Conservation (phyloP, 2,797 vertebrate genomes). For the Lerista edwardsae region DNA sequence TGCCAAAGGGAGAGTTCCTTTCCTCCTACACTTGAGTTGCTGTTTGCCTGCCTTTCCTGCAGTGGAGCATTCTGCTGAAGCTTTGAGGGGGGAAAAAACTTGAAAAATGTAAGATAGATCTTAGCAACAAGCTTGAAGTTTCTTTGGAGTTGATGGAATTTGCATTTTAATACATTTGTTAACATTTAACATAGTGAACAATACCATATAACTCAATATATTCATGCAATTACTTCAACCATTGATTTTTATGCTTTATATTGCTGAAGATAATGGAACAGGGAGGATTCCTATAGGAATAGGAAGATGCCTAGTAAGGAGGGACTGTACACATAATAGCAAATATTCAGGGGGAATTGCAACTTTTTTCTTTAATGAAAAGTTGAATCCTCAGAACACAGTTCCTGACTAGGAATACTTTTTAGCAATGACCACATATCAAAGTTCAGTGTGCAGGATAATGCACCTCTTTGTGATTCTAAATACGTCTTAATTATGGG, state of each 20-base stretch:
- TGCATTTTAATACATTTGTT: background rate
- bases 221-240: background rate
- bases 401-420: background rate
- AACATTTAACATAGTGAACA: background rate
- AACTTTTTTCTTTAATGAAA: conserved; percentile 16
- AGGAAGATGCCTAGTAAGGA: background rate
- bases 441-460: background rate
- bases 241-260: background rate
- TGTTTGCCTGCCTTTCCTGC: conserved; percentile 8
- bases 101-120: background rate
- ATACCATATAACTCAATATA: background rate
- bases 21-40: background rate
- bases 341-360: background rate
- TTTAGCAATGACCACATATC: background rate
- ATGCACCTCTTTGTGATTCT: background rate
- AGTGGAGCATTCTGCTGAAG: conserved; percentile 3
- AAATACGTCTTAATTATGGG: background rate
- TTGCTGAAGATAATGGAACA: background rate
- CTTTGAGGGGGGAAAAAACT: background rate
- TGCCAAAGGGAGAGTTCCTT: conserved; percentile 26
- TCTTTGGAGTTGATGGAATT: background rate
- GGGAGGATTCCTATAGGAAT: no score
- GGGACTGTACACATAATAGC: background rate
- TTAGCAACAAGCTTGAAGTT: background rate
- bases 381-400: conserved; percentile 3